These are phyloP conservation scores for Proteles cristata DNA, from an alignment of 2,113 vertebrate species.

Conservation along the genomic window DNA sequence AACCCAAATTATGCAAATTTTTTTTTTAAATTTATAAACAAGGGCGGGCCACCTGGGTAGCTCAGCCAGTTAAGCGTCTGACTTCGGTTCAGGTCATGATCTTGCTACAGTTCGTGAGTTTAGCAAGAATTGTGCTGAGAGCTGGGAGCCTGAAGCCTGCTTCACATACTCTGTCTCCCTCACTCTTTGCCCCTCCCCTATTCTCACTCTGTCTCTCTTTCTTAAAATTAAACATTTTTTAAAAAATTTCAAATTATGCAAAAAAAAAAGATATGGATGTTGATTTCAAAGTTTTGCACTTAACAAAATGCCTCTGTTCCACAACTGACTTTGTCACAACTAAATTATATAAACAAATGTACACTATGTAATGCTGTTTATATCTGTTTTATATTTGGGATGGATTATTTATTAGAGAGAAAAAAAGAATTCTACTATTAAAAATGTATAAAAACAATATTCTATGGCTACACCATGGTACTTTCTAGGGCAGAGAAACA, in stretches of 20 bases:
- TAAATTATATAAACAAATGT: conserved; percentile 38
- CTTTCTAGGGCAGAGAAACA: background rate
- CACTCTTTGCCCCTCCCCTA: too few species aligned
- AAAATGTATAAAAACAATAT: background rate
- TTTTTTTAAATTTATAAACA: too few species aligned
- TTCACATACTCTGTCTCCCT: too few species aligned
- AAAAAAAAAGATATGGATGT: background rate
- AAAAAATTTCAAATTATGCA: background rate
- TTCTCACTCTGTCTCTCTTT: too few species aligned
- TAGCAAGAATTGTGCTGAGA: too few species aligned
- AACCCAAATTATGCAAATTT: background rate
- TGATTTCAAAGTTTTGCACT: background rate
- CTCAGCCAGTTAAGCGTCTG: too few species aligned
- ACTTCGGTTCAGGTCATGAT: too few species aligned
- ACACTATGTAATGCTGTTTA: background rate
- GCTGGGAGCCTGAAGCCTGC: too few species aligned
- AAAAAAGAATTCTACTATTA: background rate
- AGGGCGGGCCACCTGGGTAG: too few species aligned
- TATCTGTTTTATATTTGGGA: background rate
- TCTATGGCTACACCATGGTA: background rate
- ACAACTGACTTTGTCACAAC: background rate
- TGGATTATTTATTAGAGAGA: background rate
- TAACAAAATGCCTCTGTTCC: background rate
- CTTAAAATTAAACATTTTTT: too few species aligned
- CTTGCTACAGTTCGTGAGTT: too few species aligned